Evolutionary conservation across 1,140 invertebrate species (phyloP).

Genomic region (Brachionus angularis): DNA sequence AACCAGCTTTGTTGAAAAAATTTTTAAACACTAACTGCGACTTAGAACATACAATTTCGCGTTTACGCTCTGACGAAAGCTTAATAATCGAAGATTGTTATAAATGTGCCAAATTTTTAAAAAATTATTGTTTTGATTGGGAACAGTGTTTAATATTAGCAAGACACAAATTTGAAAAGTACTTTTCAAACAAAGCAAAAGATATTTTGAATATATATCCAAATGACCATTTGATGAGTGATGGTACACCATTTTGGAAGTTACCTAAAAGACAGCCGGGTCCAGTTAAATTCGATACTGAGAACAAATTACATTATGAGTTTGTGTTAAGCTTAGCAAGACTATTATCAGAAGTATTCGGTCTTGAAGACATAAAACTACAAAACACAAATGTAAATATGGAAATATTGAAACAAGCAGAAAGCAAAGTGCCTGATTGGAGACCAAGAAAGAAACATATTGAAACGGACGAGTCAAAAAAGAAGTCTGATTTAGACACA

Average conservation of each 20-base stretch:
- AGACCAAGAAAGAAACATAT: conserved; percentile 42
- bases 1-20: conserved; percentile 56
- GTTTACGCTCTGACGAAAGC: conserved; percentile 49
- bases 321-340: conserved; percentile 52
- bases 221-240: conserved; percentile 45
- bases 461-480: conserved; percentile 77
- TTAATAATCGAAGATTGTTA: conserved; percentile 50
- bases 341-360: conserved; percentile 49
- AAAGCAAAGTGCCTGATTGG: background rate
- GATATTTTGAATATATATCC: conserved; percentile 57
- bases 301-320: conserved; percentile 50
- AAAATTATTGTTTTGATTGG: conserved; percentile 48
- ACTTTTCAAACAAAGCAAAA: conserved; percentile 59
- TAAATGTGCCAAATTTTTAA: conserved; percentile 49
- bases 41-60: conserved; percentile 47
- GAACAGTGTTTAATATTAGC: conserved; percentile 53
- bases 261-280: conserved; percentile 53
- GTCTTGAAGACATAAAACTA: conserved; percentile 48
- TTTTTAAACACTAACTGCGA: conserved; percentile 50
- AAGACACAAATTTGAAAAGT: conserved; percentile 58
- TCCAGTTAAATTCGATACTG: conserved; percentile 50
- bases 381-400: conserved; percentile 63
- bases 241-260: conserved; percentile 51
- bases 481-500: conserved; percentile 77
- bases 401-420: conserved; percentile 76